Base-by-base conservation (phyloP, 2,888 invertebrate species). In the Philereme vetulata region DNA sequence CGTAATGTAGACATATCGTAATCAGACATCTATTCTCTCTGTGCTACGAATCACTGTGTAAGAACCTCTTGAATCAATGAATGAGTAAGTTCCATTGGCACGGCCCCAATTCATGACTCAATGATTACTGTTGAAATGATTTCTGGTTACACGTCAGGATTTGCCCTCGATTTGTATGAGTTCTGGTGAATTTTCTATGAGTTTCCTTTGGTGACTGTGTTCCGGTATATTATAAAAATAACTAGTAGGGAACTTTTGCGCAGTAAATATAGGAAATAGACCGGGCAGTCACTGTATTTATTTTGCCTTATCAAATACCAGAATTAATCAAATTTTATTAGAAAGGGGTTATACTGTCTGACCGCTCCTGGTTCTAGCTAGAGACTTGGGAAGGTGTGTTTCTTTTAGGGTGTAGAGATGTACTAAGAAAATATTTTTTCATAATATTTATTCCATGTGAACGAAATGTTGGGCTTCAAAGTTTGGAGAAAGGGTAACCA, bases 81-180 rank as follows among this genome's bases (percentile, higher is more conserved):
- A 77, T 82, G 77, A 82, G 72, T 77, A 78, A 79, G 66, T 49
- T 47, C 64, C 67, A 47, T 53, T 57, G 62, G 62, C 62, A 53
- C 48, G 66, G 75, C 80, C 80, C 84, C 86, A 83, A 77, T 72
- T 69, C 60, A 72, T 84, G 82, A 84, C 74, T 84, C 81, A 81
- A 66, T 62, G 40, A 43, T 32, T 61, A 62, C 44, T 38, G 49
- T 58, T 54, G 66, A 65, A 64, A 58, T 66, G 55, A 42, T 60
- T 56, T 52, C 43, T 55, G 56, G 61, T 53, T 54, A 53, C 47
- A 43, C 56, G 56, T 64, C 52, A 59, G 44, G 54, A 52, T 40
- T 56, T 62, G 56, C 21, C 63, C 63, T 59, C 56, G 55, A 48
- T 61, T 65, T 54, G 42, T 45, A 36, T 21, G 51, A 59, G 44